Conservation (phyloP, 2,113 vertebrate genomes). For the Loxodonta africana region DNA sequence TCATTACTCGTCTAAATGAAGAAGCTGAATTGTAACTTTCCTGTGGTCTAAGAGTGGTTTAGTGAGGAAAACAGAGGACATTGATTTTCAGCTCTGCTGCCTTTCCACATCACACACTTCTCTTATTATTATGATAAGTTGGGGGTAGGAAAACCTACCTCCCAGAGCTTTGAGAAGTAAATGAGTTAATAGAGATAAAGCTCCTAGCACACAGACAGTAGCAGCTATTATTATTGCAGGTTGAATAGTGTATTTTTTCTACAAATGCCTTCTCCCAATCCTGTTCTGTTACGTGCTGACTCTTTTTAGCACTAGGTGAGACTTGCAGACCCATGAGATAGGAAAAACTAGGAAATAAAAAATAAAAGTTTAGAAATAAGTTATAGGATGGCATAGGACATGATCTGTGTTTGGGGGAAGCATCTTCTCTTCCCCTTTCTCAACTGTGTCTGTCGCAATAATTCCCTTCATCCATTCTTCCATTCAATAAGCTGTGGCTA, state of each 20-base stretch:
- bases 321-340: background rate
- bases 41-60: background rate
- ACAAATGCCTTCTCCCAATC: background rate
- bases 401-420: background rate
- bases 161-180: background rate
- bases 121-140: background rate
- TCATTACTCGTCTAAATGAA: background rate
- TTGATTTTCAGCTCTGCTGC: background rate
- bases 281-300: background rate
- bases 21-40: background rate
- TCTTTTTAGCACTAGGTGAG: background rate
- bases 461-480: background rate
- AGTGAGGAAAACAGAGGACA: background rate
- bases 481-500: background rate
- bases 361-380: background rate
- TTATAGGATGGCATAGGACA: background rate
- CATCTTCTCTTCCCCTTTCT: background rate
- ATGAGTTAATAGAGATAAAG: background rate
- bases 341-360: background rate
- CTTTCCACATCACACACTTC: background rate
- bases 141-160: background rate
- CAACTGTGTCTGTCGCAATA: background rate
- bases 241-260: too few species aligned
- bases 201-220: background rate
- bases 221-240: background rate